Conservation (phyloP, 2,888 invertebrate species). For the Nycteola revayana region DNA sequence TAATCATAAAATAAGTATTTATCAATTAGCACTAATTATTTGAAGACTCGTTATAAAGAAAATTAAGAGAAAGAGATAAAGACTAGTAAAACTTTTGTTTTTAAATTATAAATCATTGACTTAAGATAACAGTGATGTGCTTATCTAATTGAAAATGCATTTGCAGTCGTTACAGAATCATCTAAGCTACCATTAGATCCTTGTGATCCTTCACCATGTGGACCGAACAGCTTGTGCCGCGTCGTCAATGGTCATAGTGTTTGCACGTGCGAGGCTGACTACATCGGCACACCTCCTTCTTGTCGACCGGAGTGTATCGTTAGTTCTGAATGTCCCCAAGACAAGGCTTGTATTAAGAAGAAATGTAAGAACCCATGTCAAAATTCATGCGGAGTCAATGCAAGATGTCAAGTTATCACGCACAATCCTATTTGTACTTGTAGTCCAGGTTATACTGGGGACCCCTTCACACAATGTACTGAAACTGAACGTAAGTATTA, state of each 20-base stretch:
- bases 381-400: constrained; percentile 90
- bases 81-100: no score
- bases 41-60: no score
- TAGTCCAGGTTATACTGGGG: constrained; percentile 88
- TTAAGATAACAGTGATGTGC: no score
- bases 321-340: constrained; percentile 91
- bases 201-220: constrained; percentile 92
- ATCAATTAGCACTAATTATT: no score
- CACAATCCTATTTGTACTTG: constrained; percentile 95
- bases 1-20: no score
- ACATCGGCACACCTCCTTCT: constrained; percentile 89
- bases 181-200: constrained; percentile 74
- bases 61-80: no score
- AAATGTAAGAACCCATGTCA: constrained; percentile 92
- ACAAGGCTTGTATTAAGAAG: constrained; percentile 90
- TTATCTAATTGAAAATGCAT: no score
- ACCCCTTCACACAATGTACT: constrained; percentile 88
- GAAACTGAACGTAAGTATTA: constrained; percentile 82
- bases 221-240: constrained; percentile 90
- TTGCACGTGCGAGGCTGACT: constrained; percentile 89
- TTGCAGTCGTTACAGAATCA: constrained; percentile 40
- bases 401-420: constrained; percentile 91
- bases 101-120: no score
- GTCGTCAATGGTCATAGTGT: constrained; percentile 89
- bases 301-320: constrained; percentile 92